These are phyloP conservation scores for Ispidina lecontei DNA, from an alignment of 2,797 vertebrate genomes.

Conservation along the genomic window DNA sequence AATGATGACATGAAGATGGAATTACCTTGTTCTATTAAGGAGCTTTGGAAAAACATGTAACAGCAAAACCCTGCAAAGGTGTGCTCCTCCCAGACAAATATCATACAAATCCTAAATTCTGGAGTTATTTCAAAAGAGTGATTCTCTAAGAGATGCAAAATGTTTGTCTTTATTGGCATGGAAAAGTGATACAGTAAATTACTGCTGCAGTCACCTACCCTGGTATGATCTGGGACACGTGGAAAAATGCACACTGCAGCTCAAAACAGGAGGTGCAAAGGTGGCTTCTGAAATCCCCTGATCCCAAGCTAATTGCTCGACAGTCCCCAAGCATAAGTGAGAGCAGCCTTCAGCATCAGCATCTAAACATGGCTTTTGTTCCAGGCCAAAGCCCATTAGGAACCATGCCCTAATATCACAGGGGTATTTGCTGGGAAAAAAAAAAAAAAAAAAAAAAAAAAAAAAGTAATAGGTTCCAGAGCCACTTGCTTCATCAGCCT, in stretches of 20 bases:
- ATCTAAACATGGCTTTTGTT: constrained; percentile 51
- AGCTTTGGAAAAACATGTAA: constrained; percentile 21
- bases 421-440: background rate
- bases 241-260: background rate
- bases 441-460: no score
- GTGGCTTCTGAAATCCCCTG: constrained; percentile 24
- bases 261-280: constrained; percentile 29
- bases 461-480: constrained; percentile 38
- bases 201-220: background rate
- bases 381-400: constrained; percentile 6
- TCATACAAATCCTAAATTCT: constrained; percentile 8
- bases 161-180: background rate
- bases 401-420: background rate
- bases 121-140: constrained; percentile 18
- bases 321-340: constrained; percentile 13
- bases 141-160: background rate
- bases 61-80: background rate
- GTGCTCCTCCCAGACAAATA: background rate
- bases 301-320: constrained; percentile 39
- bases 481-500: background rate
- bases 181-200: constrained; percentile 1
- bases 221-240: background rate
- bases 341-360: constrained; percentile 21
- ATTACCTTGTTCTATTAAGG: constrained; percentile 29
- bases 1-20: constrained; percentile 36